Percentiles rank a stretch among this genome's conserved stretches.
These are phyloP conservation scores for Styela clava DNA, from an alignment of 23 tunicate species.

Conservation along the genomic window DNA sequence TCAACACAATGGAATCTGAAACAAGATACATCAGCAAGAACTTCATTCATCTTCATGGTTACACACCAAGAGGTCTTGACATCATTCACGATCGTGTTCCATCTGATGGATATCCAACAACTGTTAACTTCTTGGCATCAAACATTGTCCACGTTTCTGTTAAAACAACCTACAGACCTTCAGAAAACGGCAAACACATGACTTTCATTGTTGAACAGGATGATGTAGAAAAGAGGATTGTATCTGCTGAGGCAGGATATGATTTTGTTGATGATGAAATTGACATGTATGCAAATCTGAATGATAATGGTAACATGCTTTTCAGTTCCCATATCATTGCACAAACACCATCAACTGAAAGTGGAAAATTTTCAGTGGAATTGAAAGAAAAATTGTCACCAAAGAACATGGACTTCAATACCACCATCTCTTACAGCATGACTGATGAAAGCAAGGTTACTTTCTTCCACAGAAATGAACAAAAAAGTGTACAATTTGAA, in stretches of 20 bases:
- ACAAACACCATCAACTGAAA: not conserved
- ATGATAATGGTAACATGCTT: not conserved
- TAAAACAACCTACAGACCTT: too few relatives aligned
- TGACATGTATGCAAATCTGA: not conserved
- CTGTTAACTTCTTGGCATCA: slow-evolving; percentile 4
- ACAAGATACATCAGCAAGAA: slow-evolving; percentile 6
- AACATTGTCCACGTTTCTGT: not conserved
- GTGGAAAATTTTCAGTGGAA: not conserved
- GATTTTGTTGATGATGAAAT: not conserved
- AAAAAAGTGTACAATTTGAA: not conserved
- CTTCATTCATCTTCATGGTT: slow-evolving; percentile 6
- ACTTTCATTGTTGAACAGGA: not conserved
- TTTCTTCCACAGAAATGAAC: not conserved
- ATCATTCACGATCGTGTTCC: not conserved
- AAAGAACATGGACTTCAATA: not conserved
- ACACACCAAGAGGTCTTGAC: slow-evolving; percentile 16
- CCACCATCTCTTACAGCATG: not conserved
- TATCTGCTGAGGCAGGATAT: not conserved
- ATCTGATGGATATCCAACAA: slow-evolving; percentile 8
- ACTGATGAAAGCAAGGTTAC: not conserved
- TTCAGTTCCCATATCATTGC: not conserved
- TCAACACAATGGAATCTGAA: not conserved
- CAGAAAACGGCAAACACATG: slow-evolving; percentile 8
- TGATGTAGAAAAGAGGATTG: slow-evolving; percentile 11
- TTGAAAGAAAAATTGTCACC: not conserved